A percentile compares a stretch with the other conserved stretches of the same genome.
phyloP scores from a whole-genome alignment of 2,888 invertebrate genomes.

The Cheilosia grossa region DNA sequence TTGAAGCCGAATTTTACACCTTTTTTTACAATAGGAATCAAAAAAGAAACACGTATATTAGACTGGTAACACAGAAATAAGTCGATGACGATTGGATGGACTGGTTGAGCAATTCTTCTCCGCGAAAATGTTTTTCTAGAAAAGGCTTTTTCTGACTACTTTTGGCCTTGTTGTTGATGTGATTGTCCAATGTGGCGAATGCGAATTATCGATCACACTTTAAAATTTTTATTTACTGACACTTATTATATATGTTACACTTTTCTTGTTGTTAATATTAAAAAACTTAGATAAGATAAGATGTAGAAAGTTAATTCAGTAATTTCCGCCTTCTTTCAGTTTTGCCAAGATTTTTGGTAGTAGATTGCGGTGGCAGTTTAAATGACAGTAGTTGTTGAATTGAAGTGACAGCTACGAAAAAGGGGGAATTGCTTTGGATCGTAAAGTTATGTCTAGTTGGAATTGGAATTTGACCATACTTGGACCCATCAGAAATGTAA shows the following conservation, averaged over 20 bases:
- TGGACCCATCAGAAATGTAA: conserved; percentile 48
- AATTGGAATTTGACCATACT: conserved; percentile 21
- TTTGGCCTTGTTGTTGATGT: conserved; percentile 9
- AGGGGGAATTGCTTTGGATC: conserved; percentile 39
- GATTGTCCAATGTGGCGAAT: conserved; percentile 7
- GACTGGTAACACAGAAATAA: background rate
- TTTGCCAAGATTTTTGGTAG: conserved; percentile 20
- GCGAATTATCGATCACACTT: conserved; percentile 8
- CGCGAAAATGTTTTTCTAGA: conserved; percentile 44
- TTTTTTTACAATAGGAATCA: conserved; percentile 18
- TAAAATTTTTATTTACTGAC: conserved; percentile 9
- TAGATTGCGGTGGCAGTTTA: background rate
- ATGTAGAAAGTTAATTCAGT: background rate
- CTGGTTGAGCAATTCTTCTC: conserved; percentile 17
- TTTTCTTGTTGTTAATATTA: background rate
- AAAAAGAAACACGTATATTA: conserved; percentile 1
- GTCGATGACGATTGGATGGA: background rate
- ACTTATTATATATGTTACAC: conserved; percentile 1
- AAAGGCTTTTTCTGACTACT: conserved; percentile 32
- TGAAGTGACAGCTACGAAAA: conserved; percentile 27
- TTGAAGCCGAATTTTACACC: conserved; percentile 35
- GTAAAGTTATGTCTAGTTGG: background rate
- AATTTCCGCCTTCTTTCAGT: conserved; percentile 12
- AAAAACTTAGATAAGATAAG: background rate
- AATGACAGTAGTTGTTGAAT: conserved; percentile 10